Conservation (phyloP, 2,113 vertebrate species). For the Prionailurus viverrinus region DNA sequence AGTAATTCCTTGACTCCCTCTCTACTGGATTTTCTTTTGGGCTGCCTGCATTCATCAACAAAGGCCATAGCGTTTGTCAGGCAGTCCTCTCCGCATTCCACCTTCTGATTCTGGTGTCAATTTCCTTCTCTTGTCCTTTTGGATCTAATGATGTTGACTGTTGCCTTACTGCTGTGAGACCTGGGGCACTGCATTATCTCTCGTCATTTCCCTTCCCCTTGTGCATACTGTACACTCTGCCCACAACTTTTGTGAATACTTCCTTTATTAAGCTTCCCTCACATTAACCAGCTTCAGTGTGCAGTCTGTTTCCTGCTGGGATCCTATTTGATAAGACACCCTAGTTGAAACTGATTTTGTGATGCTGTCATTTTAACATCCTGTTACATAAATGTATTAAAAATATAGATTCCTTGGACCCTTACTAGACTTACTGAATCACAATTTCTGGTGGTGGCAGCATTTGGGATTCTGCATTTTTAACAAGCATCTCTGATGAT, state of each 20-base stretch:
- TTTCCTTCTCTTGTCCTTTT: background rate
- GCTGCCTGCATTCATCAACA: background rate
- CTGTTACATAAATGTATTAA: background rate
- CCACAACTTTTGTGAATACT: background rate
- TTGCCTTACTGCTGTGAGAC: background rate
- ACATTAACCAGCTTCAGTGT: background rate
- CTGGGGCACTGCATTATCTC: background rate
- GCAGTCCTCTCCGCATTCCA: background rate
- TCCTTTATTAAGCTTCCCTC: background rate
- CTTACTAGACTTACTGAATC: background rate
- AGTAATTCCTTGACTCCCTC: background rate
- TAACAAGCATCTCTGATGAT: background rate
- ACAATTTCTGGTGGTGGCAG: background rate
- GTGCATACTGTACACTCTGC: background rate
- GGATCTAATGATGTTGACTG: background rate
- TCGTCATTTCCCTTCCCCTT: background rate
- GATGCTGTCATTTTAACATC: background rate
- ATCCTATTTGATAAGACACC: background rate
- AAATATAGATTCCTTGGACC: background rate
- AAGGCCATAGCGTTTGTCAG: background rate
- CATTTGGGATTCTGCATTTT: constrained; percentile 18
- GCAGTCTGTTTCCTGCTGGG: background rate
- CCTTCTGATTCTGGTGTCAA: background rate
- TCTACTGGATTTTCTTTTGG: background rate
- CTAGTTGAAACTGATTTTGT: background rate